These are phyloP conservation scores for Typhlichthys eigenmanni DNA, from an alignment of 2,797 vertebrate species.

Conservation along the genomic window DNA sequence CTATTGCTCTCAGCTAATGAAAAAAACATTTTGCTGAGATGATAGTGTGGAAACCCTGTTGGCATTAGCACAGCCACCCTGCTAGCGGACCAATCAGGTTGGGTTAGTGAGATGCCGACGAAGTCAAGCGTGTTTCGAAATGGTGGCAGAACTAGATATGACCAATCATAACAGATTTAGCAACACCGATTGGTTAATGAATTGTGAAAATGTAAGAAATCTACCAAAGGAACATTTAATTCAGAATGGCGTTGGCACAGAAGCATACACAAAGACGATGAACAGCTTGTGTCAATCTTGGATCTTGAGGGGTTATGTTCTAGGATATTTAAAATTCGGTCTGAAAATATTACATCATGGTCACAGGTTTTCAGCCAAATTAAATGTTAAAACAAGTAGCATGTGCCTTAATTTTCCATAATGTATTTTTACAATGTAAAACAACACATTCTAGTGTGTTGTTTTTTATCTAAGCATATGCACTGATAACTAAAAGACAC, in stretches of 20 bases:
- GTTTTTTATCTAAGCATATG: too few relatives aligned
- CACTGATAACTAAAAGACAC: too few relatives aligned
- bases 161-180: too few relatives aligned
- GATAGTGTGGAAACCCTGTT: too few relatives aligned
- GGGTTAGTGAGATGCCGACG: too few relatives aligned
- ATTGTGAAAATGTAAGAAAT: slow-evolving; percentile 3
- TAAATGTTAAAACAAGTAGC: slow-evolving; percentile 54
- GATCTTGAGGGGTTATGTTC: slow-evolving; percentile 23
- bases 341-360: slow-evolving; percentile 23
- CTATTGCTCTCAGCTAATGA: too few relatives aligned
- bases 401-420: slow-evolving; percentile 17
- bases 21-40: too few relatives aligned
- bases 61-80: too few relatives aligned
- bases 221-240: slow-evolving; percentile 22
- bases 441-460: slow-evolving; percentile 13
- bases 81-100: too few relatives aligned
- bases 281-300: slow-evolving; percentile 21
- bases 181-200: too few relatives aligned
- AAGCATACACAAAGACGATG: slow-evolving; percentile 20
- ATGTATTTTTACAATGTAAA: slow-evolving; percentile 56
- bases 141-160: too few relatives aligned
- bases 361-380: slow-evolving; percentile 52
- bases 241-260: slow-evolving; percentile 25
- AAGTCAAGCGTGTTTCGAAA: too few relatives aligned
- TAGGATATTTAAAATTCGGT: slow-evolving; percentile 25